Evolutionary conservation across 64 coral and sea anemone genomes (phyloP).

Genomic region (Actinia tenebrosa): DNA sequence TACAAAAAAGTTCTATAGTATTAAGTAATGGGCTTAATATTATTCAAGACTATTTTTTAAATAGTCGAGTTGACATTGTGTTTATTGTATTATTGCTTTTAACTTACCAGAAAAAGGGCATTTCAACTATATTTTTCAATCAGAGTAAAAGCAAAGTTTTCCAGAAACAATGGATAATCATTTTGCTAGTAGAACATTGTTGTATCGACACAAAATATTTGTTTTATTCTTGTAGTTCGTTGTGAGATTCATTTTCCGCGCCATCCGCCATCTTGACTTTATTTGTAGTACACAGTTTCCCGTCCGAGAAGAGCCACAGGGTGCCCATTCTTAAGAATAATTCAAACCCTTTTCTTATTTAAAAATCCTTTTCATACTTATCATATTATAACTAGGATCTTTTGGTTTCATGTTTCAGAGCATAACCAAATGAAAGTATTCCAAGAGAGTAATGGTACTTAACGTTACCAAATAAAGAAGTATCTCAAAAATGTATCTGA

Average conservation of each 20-base stretch:
- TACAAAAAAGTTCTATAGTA: too few relatives aligned
- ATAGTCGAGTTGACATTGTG: too few relatives aligned
- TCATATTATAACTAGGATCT: background rate
- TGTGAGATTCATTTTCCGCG: constrained; percentile 25
- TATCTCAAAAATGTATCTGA: background rate
- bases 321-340: background rate
- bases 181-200: background rate
- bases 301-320: background rate
- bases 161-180: background rate
- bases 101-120: background rate
- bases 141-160: background rate
- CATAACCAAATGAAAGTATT: background rate
- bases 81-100: background rate
- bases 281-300: constrained; percentile 12
- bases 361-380: too few relatives aligned
- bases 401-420: background rate
- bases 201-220: background rate
- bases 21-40: too few relatives aligned
- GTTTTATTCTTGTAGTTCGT: background rate
- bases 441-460: too few relatives aligned
- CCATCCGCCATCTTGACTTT: constrained; percentile 20
- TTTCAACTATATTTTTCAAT: background rate
- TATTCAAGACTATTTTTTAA: background rate
- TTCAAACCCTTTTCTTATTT: background rate
- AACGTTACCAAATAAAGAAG: background rate